Evolutionary conservation across 2,888 invertebrate genomes (phyloP).

Genomic region (Mesochorus sp.): DNA sequence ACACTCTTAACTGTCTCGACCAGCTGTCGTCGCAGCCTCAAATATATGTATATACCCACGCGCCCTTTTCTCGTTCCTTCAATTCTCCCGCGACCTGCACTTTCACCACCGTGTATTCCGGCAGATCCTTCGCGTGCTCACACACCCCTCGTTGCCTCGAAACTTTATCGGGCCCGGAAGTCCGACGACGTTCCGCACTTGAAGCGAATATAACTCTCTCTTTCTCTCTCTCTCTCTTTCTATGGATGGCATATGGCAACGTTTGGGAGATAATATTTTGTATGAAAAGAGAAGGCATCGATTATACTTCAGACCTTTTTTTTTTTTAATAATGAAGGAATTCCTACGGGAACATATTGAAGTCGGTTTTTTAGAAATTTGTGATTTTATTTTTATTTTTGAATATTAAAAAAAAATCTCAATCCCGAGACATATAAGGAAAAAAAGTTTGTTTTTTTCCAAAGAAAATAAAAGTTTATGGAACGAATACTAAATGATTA

Average conservation of each 20-base stretch:
- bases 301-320: too few species aligned
- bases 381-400: too few species aligned
- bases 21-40: slow-evolving; percentile 62
- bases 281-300: neutral
- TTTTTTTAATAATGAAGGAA: too few species aligned
- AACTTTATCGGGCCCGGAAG: slow-evolving; percentile 57
- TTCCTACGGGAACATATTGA: too few species aligned
- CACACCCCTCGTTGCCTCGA: neutral
- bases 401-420: too few species aligned
- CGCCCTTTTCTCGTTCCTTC: slow-evolving; percentile 25
- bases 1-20: slow-evolving; percentile 64
- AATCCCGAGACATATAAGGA: too few species aligned
- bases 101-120: slow-evolving; percentile 32
- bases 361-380: too few species aligned
- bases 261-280: neutral
- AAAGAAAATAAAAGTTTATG: neutral
- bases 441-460: too few species aligned
- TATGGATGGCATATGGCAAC: neutral
- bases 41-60: neutral
- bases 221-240: too few species aligned
- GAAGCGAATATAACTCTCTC: slow-evolving; percentile 10
- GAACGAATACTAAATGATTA: too few species aligned
- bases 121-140: slow-evolving; percentile 43
- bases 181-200: slow-evolving; percentile 52
- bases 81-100: slow-evolving; percentile 31